A percentile compares a stretch with the other conserved stretches of the same genome.
phyloP scores from a whole-genome alignment of 2,113 vertebrate species.

The Phrynosoma blainvillii region DNA sequence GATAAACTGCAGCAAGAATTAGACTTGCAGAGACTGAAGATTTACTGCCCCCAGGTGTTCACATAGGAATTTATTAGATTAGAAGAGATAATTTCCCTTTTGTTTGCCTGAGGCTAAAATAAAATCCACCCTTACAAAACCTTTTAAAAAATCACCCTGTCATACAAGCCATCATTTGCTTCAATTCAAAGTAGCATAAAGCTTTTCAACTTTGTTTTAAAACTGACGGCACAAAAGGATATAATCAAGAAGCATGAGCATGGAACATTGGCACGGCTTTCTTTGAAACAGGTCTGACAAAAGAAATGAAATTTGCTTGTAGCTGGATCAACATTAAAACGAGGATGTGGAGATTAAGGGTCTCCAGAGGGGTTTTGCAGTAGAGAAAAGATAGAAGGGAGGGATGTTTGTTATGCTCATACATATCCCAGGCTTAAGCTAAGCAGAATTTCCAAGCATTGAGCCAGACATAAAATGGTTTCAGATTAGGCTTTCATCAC shows the following conservation, averaged over 20 bases:
- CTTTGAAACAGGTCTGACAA: neutral
- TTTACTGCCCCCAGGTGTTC: slow-evolving; percentile 64
- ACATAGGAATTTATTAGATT: slow-evolving; percentile 29
- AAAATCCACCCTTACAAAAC: slow-evolving; percentile 7
- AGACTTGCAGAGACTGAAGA: slow-evolving; percentile 29
- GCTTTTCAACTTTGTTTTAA: neutral
- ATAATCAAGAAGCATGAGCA: neutral
- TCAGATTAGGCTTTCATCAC: neutral
- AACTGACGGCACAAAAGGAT: accelerated
- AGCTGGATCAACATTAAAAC: neutral
- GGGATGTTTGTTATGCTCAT: neutral
- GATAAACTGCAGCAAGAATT: slow-evolving; percentile 23
- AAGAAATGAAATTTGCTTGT: neutral
- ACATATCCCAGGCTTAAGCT: neutral
- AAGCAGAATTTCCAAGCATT: neutral
- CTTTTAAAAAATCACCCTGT: neutral
- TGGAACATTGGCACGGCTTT: neutral
- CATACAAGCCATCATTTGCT: slow-evolving; percentile 18
- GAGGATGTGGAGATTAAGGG: neutral
- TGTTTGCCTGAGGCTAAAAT: slow-evolving; percentile 29
- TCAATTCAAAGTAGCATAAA: slow-evolving; percentile 3
- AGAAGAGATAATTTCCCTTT: slow-evolving; percentile 31
- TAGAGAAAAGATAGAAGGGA: neutral
- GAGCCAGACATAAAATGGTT: neutral
- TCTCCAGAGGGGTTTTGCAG: neutral